phyloP scores from a whole-genome alignment of 2,113 vertebrate genomes.

The Fulmarus glacialis region DNA sequence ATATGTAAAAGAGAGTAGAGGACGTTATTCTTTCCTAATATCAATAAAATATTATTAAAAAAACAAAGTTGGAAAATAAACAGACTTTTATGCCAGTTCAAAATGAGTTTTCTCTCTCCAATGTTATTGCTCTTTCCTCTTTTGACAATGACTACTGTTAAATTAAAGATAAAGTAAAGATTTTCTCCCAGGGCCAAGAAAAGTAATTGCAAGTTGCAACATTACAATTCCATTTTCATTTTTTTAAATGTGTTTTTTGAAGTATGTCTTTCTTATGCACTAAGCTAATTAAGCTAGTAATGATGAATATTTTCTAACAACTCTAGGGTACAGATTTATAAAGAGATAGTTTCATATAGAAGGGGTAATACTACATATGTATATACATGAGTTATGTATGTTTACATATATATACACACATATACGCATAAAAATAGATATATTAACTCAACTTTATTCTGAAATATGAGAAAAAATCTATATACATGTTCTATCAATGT shows the following conservation, averaged over 20 bases:
- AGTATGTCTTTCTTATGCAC: not conserved
- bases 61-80: not conserved
- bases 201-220: not conserved
- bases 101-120: not conserved
- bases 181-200: not conserved
- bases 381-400: not conserved
- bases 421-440: not conserved
- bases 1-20: not conserved
- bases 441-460: not conserved
- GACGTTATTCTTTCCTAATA: not conserved
- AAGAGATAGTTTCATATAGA: not conserved
- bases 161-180: not conserved
- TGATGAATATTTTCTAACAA: not conserved
- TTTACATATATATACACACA: not conserved
- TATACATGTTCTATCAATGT: accelerated
- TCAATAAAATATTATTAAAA: not conserved
- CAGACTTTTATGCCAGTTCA: not conserved
- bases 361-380: not conserved
- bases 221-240: not conserved
- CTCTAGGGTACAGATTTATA: not conserved
- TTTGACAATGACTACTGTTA: not conserved
- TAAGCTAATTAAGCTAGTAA: not conserved
- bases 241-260: not conserved
- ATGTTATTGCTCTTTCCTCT: not conserved
- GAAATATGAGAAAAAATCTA: not conserved